Base-by-base conservation (phyloP, 2,113 vertebrate genomes). In the Gymnogyps californianus region DNA sequence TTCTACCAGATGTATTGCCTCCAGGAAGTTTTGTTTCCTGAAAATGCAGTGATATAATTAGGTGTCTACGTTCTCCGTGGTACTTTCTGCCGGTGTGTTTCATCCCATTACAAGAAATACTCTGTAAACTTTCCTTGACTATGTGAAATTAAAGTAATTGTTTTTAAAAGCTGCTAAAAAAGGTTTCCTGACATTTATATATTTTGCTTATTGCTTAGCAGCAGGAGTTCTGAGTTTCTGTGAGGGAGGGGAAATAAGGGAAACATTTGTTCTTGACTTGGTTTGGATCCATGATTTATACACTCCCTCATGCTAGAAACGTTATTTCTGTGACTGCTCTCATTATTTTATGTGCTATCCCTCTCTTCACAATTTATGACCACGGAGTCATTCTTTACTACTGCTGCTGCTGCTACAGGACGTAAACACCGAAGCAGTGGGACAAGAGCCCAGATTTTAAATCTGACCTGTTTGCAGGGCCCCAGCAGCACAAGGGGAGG, bases 141-240 rank as follows among this genome's bases (percentile, higher is more conserved):
- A 0, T 2, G 9, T 13, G 74, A 82, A 65, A 76, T 61, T 25
- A 13, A 36, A 36, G 5, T 49, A 36, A 67, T 69, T 91, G 71
- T 25, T 94, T 66, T 59, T 51, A 69, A 65, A 76, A 71, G 57
- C 49, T 44, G 16, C 8, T 24, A 26, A 24, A 47, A 70, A 58
- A 78, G 59, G 29, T 61, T 90, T 93, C 62, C 94, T 93, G 74
- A 44, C 70, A 34, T 65, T 61, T 71, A 15, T 54, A 3, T 29
- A 34, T 83, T 94, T 95, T 91, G 69, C 36, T 75, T 55, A 79
- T 75, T 76, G 91, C 95, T 91, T 51, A 93, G 94, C 83, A 96
- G 94, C 84, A 40, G 25, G 44, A 51, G 64, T 20, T 47, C 75
- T 0, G 14, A 25, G 46, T 34, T 83, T 46, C 85, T 74, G 91